Percentiles rank a stretch among this genome's conserved stretches.
Evolutionary conservation across 1,140 invertebrate species (phyloP).

Genomic region (Ostrea denselamellosa): DNA sequence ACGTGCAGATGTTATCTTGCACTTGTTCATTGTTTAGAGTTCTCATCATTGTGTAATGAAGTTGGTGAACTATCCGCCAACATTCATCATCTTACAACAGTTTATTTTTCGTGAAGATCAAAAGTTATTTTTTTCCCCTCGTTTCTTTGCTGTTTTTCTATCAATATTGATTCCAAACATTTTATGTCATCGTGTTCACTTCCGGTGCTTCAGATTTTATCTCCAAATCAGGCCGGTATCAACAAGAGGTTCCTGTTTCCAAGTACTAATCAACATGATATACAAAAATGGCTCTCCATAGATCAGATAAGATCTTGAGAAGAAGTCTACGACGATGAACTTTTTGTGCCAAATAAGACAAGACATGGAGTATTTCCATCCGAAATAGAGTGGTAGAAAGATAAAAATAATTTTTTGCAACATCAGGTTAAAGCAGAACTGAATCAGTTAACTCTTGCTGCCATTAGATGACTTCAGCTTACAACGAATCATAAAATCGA

Average conservation of each 20-base stretch:
- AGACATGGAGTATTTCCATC: not conserved
- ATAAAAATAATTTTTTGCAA: not conserved
- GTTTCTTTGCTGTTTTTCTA: not conserved
- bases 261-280: not conserved
- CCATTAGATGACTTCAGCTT: not conserved
- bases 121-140: not conserved
- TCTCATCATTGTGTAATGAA: constrained; percentile 12
- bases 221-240: constrained; percentile 2
- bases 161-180: not conserved
- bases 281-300: not conserved
- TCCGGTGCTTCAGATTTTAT: not conserved
- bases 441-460: not conserved
- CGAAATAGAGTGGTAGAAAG: not conserved
- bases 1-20: constrained; percentile 1
- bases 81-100: not conserved
- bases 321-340: not conserved
- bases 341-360: not conserved
- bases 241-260: not conserved
- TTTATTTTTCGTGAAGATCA: not conserved
- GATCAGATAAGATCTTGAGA: constrained; percentile 4
- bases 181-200: constrained; percentile 3
- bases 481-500: not conserved
- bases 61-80: not conserved
- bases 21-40: constrained; percentile 3
- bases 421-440: not conserved